These are phyloP conservation scores for Trachelus troglodyta DNA, from an alignment of 2,888 invertebrate species.

Conservation along the genomic window DNA sequence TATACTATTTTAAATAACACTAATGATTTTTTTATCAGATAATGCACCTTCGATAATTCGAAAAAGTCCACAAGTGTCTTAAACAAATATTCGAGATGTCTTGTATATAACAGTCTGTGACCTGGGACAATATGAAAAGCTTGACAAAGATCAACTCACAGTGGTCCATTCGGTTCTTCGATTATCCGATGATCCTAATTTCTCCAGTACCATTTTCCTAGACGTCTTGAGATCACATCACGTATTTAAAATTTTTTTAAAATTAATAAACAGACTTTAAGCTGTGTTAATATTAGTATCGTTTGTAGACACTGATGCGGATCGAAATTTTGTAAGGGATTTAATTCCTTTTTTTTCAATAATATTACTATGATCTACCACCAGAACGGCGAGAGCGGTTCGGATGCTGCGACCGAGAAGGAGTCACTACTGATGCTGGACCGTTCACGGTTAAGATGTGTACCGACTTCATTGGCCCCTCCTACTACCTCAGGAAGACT, in stretches of 20 bases:
- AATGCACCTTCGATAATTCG: not conserved
- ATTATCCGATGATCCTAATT: not conserved
- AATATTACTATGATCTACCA: not conserved
- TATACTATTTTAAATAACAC: not conserved
- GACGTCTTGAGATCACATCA: not conserved
- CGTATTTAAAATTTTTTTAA: not conserved
- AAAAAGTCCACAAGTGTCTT: not conserved
- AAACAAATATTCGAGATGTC: too few relatives aligned
- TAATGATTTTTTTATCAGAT: not conserved
- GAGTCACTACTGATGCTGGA: slow-evolving; percentile 59
- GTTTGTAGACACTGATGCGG: not conserved
- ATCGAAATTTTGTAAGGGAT: not conserved
- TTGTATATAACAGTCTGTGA: not conserved
- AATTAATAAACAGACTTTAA: not conserved
- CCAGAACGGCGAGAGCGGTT: slow-evolving; percentile 23
- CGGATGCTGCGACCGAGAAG: slow-evolving; percentile 57
- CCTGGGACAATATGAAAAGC: not conserved
- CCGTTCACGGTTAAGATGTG: slow-evolving; percentile 51
- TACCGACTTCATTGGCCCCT: slow-evolving; percentile 41
- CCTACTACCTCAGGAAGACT: slow-evolving; percentile 23
- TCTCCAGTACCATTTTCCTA: not conserved
- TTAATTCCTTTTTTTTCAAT: not conserved
- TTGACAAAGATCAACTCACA: not conserved
- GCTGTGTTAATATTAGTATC: not conserved
- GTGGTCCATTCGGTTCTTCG: not conserved